phyloP scores from a whole-genome alignment of 2,797 vertebrate genomes.

The Notolepis coatsorum region DNA sequence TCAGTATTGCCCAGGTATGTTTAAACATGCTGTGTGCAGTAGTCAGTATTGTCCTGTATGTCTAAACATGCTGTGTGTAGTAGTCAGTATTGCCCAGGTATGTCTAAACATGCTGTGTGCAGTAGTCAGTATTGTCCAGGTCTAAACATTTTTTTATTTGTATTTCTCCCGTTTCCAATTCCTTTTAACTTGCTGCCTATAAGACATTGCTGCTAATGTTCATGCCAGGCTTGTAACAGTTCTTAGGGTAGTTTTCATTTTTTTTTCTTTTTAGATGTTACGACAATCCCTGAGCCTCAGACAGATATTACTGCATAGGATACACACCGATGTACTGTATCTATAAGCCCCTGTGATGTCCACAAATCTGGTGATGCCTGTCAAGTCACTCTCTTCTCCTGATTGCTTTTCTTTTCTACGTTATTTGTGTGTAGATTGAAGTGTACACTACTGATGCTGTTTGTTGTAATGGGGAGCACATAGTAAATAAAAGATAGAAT shows the following conservation, averaged over 20 bases:
- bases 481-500: constrained; percentile 89
- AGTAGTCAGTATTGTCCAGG: constrained; percentile 52
- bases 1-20: no score
- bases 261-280: constrained; percentile 61
- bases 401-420: constrained; percentile 73
- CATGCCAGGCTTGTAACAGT: constrained; percentile 73
- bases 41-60: no score
- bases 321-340: constrained; percentile 64
- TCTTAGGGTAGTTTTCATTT: constrained; percentile 65
- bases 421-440: constrained; percentile 80
- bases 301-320: constrained; percentile 72
- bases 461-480: constrained; percentile 91
- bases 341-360: constrained; percentile 48
- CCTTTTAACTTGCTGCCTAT: constrained; percentile 71
- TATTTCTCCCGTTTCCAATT: constrained; percentile 37
- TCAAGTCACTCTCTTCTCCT: constrained; percentile 61
- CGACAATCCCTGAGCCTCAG: constrained; percentile 86
- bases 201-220: constrained; percentile 79
- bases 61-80: no score
- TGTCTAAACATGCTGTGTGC: constrained; percentile 48
- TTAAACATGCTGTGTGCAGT: no score
- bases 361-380: constrained; percentile 47
- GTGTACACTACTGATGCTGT: constrained; percentile 95
- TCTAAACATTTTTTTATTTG: constrained; percentile 43
- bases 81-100: no score